A percentile compares a stretch with the other conserved stretches of the same genome.
These are phyloP conservation scores for Spea bombifrons DNA, from an alignment of 2,113 vertebrate genomes.

Conservation along the genomic window DNA sequence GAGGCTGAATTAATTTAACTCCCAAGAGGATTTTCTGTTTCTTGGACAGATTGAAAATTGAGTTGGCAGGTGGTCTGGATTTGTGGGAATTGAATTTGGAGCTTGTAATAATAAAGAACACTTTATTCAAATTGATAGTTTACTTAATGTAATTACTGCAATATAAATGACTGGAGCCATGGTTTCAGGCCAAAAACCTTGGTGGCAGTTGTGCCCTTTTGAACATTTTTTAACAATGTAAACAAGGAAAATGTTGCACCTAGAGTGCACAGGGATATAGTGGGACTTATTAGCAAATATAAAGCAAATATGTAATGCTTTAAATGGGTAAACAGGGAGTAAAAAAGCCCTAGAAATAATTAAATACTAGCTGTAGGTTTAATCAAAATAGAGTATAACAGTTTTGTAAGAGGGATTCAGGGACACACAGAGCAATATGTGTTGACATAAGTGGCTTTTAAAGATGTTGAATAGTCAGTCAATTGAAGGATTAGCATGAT, in stretches of 20 bases:
- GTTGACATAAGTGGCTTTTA: too few relatives aligned
- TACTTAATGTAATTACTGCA: constrained; percentile 38
- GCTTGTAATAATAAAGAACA: constrained; percentile 44
- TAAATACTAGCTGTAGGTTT: too few relatives aligned
- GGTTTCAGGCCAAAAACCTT: constrained; percentile 23
- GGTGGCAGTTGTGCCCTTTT: constrained; percentile 18
- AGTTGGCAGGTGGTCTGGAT: constrained; percentile 46
- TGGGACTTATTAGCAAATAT: too few relatives aligned
- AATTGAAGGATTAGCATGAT: too few relatives aligned
- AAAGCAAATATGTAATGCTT: too few relatives aligned
- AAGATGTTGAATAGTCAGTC: too few relatives aligned
- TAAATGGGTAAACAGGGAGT: too few relatives aligned
- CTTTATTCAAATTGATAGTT: constrained; percentile 47
- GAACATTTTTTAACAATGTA: constrained; percentile 8
- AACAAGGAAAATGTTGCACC: constrained; percentile 25
- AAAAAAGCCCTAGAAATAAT: too few relatives aligned
- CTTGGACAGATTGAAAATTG: constrained; percentile 48
- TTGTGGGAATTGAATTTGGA: constrained; percentile 46
- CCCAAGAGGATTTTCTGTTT: constrained; percentile 29
- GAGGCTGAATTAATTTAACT: constrained; percentile 24
- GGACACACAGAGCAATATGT: too few relatives aligned
- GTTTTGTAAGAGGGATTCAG: too few relatives aligned
- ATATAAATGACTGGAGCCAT: constrained; percentile 34
- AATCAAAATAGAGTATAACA: too few relatives aligned
- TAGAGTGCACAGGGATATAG: not conserved